A percentile compares a stretch with the other conserved stretches of the same genome.
phyloP scores from a whole-genome alignment of 2,797 vertebrate species.

The Falco berigora region DNA sequence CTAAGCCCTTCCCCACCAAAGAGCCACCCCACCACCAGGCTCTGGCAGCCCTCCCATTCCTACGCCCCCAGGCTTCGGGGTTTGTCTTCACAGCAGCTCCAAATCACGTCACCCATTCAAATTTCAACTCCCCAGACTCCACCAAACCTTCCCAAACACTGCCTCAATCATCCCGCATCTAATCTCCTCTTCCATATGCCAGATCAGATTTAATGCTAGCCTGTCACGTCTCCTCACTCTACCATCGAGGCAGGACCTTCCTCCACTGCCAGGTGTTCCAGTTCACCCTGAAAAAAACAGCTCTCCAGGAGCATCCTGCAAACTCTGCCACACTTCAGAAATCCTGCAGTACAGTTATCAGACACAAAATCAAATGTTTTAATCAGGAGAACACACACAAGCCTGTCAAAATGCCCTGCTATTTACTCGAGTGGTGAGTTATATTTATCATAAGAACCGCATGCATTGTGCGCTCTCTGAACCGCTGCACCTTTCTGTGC shows the following conservation, averaged over 20 bases:
- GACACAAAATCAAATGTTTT: neutral
- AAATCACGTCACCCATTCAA: neutral
- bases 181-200: neutral
- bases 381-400: neutral
- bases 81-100: neutral
- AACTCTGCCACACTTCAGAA: neutral
- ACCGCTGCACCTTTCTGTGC: neutral
- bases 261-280: neutral
- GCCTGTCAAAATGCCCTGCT: neutral
- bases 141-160: neutral
- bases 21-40: neutral
- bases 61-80: rapidly evolving
- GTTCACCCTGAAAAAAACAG: neutral
- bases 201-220: neutral
- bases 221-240: rapidly evolving
- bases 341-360: neutral
- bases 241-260: neutral
- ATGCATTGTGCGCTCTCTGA: neutral
- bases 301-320: neutral
- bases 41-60: neutral
- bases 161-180: too few relatives aligned
- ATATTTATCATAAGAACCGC: rapidly evolving
- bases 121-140: neutral
- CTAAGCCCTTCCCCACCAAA: neutral
- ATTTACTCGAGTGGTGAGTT: neutral